A percentile compares a stretch with the other conserved stretches of the same genome.
phyloP scores from a whole-genome alignment of 2,888 invertebrate genomes.

The Diplazon laetatorius region DNA sequence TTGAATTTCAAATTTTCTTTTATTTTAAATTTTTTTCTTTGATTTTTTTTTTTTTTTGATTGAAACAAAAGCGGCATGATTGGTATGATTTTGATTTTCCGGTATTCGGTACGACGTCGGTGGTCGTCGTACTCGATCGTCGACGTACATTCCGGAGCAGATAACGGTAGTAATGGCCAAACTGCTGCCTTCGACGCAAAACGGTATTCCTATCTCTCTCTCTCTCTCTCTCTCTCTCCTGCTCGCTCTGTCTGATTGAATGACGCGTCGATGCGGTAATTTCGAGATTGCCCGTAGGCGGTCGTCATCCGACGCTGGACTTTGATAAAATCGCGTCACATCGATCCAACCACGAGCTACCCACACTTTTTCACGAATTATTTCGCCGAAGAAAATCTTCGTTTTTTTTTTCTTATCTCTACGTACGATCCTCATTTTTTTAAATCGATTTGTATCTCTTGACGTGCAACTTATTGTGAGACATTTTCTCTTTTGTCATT shows the following conservation, averaged over 20 bases:
- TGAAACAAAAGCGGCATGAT: background rate
- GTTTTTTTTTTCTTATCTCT: background rate
- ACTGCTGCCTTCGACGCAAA: constrained; percentile 29
- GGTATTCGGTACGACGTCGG: constrained; percentile 9
- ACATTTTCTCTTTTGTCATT: constrained; percentile 11
- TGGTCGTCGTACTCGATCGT: constrained; percentile 14
- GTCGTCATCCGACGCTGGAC: constrained; percentile 53
- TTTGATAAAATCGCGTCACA: constrained; percentile 50
- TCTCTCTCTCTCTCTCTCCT: too few species aligned
- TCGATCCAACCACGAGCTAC: constrained; percentile 17
- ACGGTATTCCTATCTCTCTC: constrained; percentile 9
- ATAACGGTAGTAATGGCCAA: constrained; percentile 49
- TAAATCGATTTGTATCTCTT: background rate
- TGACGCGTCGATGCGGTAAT: constrained; percentile 52
- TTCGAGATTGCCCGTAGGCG: constrained; percentile 53
- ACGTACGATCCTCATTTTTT: background rate
- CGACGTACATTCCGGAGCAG: constrained; percentile 15
- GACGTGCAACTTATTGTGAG: constrained; percentile 2
- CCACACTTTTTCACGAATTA: background rate
- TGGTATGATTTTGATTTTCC: constrained; percentile 38
- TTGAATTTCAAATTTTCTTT: too few species aligned
- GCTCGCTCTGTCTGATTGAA: constrained; percentile 49
- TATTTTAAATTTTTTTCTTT: too few species aligned
- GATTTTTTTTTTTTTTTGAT: too few species aligned
- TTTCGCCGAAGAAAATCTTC: constrained; percentile 13